Conservation (phyloP, 2,888 invertebrate species). For the Ochropleura plecta region DNA sequence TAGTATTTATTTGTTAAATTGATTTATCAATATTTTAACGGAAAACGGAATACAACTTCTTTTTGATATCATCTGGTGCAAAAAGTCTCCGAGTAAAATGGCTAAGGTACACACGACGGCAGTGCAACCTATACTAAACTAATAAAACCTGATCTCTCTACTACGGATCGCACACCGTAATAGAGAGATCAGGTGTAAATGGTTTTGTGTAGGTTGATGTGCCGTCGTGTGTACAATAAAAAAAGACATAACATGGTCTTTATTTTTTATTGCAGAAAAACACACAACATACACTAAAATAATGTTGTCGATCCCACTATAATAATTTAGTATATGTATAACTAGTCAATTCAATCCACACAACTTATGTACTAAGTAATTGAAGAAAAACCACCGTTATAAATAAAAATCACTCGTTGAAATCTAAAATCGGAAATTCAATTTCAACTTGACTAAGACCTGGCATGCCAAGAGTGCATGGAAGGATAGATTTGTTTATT, state of each 20-base stretch:
- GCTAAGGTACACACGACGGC: no score
- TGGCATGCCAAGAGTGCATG: constrained; percentile 22
- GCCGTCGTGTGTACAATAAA: not conserved
- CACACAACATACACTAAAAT: constrained; percentile 18
- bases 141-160: no score
- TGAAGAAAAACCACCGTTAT: constrained; percentile 9
- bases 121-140: no score
- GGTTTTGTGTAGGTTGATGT: no score
- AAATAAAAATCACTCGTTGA: constrained; percentile 10
- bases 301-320: constrained; percentile 15
- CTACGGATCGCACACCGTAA: no score
- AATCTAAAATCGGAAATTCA: constrained; percentile 8
- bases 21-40: not conserved
- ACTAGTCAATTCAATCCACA: constrained; percentile 44
- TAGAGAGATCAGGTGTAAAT: no score
- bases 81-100: not conserved
- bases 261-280: constrained; percentile 42
- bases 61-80: not conserved
- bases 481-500: not conserved
- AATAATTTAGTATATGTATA: constrained; percentile 14
- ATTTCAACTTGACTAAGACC: constrained; percentile 1
- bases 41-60: not conserved
- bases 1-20: no score
- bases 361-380: constrained; percentile 37
- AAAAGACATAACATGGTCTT: not conserved